phyloP scores from a whole-genome alignment of 2,113 vertebrate species.

The Ornithorhynchus anatinus region DNA sequence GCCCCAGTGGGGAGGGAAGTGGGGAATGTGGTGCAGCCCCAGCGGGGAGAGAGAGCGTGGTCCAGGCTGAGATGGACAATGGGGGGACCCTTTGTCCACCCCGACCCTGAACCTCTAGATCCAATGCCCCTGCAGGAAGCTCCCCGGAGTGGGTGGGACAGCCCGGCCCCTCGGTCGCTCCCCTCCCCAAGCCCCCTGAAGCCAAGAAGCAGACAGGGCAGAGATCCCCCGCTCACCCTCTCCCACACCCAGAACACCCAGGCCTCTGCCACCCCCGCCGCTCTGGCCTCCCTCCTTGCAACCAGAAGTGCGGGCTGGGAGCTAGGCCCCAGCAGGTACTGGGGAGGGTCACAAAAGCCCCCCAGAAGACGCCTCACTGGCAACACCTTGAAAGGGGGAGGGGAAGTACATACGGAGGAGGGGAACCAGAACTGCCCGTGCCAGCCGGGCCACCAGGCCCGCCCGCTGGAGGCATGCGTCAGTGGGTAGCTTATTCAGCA shows the following conservation, averaged over 20 bases:
- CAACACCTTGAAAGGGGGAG: not conserved
- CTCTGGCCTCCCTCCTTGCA: not conserved
- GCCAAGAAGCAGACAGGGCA: not conserved
- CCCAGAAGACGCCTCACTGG: not conserved
- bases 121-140: no score
- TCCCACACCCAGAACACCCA: not conserved
- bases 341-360: not conserved
- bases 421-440: not conserved
- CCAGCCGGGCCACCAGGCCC: conserved; percentile 25
- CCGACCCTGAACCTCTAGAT: no score
- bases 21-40: no score
- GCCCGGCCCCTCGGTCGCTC: not conserved
- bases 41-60: no score
- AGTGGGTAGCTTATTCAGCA: conserved; percentile 32
- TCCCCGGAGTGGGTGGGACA: not conserved
- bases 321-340: not conserved
- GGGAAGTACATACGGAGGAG: not conserved
- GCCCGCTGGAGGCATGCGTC: conserved; percentile 15
- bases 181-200: not conserved
- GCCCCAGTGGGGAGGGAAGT: no score
- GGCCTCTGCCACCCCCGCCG: no score
- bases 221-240: not conserved
- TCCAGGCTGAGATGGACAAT: no score
- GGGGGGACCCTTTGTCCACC: no score
- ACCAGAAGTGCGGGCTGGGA: no score